Conservation (phyloP, 1,140 invertebrate genomes). For the Drosophila bifasciata region DNA sequence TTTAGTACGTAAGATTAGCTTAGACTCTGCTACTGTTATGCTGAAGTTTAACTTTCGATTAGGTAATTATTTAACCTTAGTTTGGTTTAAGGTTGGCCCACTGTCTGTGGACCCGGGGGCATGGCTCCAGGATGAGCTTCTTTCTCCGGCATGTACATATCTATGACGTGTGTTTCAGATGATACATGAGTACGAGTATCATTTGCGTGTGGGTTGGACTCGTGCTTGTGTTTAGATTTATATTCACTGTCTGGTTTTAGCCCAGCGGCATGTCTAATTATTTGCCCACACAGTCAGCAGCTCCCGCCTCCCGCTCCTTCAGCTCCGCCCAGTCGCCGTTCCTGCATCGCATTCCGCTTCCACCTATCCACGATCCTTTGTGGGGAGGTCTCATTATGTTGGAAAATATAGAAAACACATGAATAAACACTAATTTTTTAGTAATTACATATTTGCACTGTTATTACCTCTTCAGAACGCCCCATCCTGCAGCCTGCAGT, state of each 20-base stretch:
- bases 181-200: background rate
- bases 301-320: conserved; percentile 16
- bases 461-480: conserved; percentile 34
- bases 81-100: too few species aligned
- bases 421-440: conserved; percentile 22
- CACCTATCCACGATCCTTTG: background rate
- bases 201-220: background rate
- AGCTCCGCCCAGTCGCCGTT: background rate
- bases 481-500: background rate
- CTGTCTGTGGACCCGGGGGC: too few species aligned
- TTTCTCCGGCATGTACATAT: too few species aligned
- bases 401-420: conserved; percentile 47
- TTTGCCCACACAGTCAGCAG: conserved; percentile 53
- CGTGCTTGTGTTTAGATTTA: conserved; percentile 35
- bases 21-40: too few species aligned
- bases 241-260: conserved; percentile 56
- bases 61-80: too few species aligned
- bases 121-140: too few species aligned
- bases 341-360: background rate
- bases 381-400: conserved; percentile 44
- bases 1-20: too few species aligned
- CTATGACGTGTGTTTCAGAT: background rate
- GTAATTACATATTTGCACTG: conserved; percentile 53
- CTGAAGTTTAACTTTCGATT: too few species aligned
- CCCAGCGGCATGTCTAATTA: conserved; percentile 62